These are phyloP conservation scores for Erpetoichthys calabaricus DNA, from an alignment of 2,797 vertebrate species.

Conservation along the genomic window DNA sequence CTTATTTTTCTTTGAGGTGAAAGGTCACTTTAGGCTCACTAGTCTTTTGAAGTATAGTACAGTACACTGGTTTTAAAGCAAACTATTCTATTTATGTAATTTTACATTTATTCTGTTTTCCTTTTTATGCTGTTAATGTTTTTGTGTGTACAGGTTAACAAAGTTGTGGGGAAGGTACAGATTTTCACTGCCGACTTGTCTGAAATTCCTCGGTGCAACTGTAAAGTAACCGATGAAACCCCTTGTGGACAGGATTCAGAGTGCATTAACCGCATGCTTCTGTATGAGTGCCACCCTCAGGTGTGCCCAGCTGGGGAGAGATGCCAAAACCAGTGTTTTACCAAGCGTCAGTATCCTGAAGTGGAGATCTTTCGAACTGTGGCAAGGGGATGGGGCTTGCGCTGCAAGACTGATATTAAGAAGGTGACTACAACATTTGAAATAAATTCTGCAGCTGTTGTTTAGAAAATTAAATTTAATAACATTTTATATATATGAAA, in stretches of 20 bases:
- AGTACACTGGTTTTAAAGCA: no score
- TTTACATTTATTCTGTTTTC: no score
- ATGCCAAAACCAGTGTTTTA: slow-evolving; percentile 91
- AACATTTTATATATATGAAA: no score
- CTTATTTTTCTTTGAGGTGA: no score
- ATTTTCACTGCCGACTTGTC: slow-evolving; percentile 89
- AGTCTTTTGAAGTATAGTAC: no score
- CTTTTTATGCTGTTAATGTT: neutral
- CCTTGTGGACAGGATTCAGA: slow-evolving; percentile 89
- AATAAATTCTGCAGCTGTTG: no score
- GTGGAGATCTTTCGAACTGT: slow-evolving; percentile 90
- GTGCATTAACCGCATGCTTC: slow-evolving; percentile 94
- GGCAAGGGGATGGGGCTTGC: slow-evolving; percentile 87
- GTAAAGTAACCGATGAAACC: slow-evolving; percentile 79
- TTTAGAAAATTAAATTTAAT: no score
- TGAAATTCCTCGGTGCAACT: slow-evolving; percentile 90
- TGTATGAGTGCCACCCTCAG: slow-evolving; percentile 89
- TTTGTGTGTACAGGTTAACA: slow-evolving; percentile 62
- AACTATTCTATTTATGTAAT: no score
- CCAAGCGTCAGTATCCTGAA: slow-evolving; percentile 83
- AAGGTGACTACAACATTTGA: slow-evolving; percentile 61
- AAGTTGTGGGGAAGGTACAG: slow-evolving; percentile 86
- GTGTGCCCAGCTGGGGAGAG: slow-evolving; percentile 76
- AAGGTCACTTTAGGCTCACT: no score
- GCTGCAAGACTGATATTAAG: slow-evolving; percentile 80